These are phyloP conservation scores for Scrobipalpa atriplicella DNA, from an alignment of 2,888 invertebrate species.

Conservation along the genomic window DNA sequence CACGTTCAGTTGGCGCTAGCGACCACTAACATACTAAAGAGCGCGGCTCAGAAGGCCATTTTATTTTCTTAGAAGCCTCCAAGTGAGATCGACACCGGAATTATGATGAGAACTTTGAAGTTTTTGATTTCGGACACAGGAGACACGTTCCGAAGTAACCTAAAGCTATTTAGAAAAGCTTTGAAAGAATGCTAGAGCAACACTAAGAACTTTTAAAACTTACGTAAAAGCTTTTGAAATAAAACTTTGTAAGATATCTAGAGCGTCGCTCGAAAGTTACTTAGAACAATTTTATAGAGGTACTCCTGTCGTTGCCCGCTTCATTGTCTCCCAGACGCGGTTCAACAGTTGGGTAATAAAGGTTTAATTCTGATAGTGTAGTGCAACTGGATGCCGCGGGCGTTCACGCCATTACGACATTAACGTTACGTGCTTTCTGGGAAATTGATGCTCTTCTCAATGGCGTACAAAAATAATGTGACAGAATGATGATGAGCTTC, in stretches of 20 bases:
- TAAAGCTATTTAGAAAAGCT: constrained; percentile 21
- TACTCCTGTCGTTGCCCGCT: constrained; percentile 26
- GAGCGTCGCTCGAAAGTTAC: constrained; percentile 12
- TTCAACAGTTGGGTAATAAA: constrained; percentile 38
- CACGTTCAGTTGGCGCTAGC: constrained; percentile 69
- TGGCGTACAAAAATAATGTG: constrained; percentile 2
- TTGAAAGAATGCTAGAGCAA: constrained; percentile 18
- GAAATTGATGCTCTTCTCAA: constrained; percentile 12
- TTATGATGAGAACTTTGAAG: constrained; percentile 39
- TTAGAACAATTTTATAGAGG: constrained; percentile 21
- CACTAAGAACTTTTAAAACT: constrained; percentile 19
- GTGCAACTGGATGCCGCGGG: not conserved
- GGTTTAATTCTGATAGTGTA: constrained; percentile 24
- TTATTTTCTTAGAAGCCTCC: constrained; percentile 59
- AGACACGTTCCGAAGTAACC: constrained; percentile 5
- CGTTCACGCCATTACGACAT: constrained; percentile 21
- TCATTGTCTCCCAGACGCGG: constrained; percentile 32
- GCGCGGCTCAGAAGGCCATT: constrained; percentile 57
- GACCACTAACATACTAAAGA: constrained; percentile 74
- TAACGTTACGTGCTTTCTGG: constrained; percentile 15
- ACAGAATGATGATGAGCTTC: constrained; percentile 13
- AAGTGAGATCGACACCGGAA: constrained; percentile 43
- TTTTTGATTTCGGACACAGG: constrained; percentile 26
- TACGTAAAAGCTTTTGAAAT: constrained; percentile 20
- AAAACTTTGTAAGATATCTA: constrained; percentile 19